Percentiles rank a stretch among this genome's conserved stretches.
Evolutionary conservation across 2,888 invertebrate species (phyloP).

Genomic region (Lasioglossum zephyrum): DNA sequence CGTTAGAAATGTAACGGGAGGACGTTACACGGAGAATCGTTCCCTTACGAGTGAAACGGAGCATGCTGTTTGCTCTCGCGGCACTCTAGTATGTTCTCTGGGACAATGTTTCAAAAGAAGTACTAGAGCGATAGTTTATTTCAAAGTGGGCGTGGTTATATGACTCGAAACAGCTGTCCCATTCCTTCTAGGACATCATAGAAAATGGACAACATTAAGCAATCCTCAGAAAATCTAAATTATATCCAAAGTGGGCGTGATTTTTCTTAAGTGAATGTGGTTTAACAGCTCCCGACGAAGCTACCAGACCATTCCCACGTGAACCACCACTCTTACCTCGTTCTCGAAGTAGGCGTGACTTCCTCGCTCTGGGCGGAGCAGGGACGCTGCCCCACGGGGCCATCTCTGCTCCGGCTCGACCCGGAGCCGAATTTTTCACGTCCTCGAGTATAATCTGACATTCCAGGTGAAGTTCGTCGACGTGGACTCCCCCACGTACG

Average conservation of each 20-base stretch:
- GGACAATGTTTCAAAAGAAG: not conserved
- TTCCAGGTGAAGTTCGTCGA: constrained; percentile 93
- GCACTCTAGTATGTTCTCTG: not conserved
- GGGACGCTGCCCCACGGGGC: not conserved
- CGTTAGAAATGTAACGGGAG: not conserved
- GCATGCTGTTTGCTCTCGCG: not conserved
- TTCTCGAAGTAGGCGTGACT: not conserved
- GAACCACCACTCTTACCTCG: not conserved
- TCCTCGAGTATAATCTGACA: not conserved
- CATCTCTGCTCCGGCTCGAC: not conserved
- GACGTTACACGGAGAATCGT: not conserved
- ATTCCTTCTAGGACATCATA: not conserved
- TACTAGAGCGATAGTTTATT: not conserved
- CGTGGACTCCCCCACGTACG: constrained; percentile 92
- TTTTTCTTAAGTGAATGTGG: not conserved
- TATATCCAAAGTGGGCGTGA: not conserved
- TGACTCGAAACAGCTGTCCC: not conserved
- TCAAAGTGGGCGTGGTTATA: not conserved
- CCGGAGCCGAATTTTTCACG: not conserved
- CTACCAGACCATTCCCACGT: not conserved
- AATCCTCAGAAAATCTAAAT: not conserved
- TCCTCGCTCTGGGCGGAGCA: not conserved
- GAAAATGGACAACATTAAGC: not conserved
- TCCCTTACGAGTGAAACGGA: not conserved
- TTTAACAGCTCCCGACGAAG: not conserved